Conservation (phyloP, 1,140 invertebrate species). For the Zaprionus vittiger region DNA sequence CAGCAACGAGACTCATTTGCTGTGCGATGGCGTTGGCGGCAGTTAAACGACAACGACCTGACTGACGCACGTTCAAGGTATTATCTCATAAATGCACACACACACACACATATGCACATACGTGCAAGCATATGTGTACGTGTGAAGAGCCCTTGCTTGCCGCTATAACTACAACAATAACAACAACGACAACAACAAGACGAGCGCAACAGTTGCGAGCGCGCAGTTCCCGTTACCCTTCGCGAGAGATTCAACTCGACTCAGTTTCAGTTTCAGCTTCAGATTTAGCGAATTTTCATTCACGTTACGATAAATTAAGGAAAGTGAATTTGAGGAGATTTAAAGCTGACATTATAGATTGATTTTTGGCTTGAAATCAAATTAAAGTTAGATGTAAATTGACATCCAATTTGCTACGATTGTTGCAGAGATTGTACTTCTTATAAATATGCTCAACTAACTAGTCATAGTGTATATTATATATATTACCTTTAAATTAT, state of each 20-base stretch:
- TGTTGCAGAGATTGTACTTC: too few relatives aligned
- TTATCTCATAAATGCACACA: conserved; percentile 75
- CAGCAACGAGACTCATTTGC: conserved; percentile 29
- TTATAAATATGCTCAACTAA: too few relatives aligned
- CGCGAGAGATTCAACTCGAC: not conserved
- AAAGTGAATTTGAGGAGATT: not conserved
- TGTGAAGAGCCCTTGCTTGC: conserved; percentile 59
- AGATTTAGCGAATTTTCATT: conserved; percentile 11
- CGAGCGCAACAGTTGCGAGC: conserved; percentile 68
- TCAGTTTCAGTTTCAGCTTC: conserved; percentile 25
- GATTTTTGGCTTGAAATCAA: too few relatives aligned
- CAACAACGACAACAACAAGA: conserved; percentile 22
- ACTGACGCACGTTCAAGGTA: conserved; percentile 82
- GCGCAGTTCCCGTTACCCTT: conserved; percentile 36
- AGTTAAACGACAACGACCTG: conserved; percentile 75
- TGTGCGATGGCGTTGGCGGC: conserved; percentile 40
- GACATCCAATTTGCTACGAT: too few relatives aligned
- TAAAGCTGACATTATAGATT: not conserved
- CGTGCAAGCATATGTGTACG: conserved; percentile 1
- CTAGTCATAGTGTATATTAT: too few relatives aligned
- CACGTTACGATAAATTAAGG: too few relatives aligned
- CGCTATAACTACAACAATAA: conserved; percentile 35
- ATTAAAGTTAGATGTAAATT: too few relatives aligned
- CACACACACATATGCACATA: conserved; percentile 19
- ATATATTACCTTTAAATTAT: too few relatives aligned